Evolutionary conservation across 2,797 vertebrate genomes (phyloP).

Genomic region (Epinephelus awoara): DNA sequence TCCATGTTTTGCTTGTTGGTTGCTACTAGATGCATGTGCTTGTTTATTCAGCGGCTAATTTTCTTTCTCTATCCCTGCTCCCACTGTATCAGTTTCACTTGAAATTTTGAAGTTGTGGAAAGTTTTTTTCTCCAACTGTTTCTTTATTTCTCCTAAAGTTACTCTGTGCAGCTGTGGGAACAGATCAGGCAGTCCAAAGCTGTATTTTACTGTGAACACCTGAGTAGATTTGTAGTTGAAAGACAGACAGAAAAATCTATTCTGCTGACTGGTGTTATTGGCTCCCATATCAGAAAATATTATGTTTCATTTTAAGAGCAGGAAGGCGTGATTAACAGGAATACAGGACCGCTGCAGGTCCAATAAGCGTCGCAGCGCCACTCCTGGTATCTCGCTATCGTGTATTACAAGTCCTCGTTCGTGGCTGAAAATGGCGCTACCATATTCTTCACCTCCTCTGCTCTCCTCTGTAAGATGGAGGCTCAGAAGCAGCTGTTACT

Average conservation of each 20-base stretch:
- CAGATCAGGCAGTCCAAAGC: slow-evolving; percentile 21
- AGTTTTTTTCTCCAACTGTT: slow-evolving; percentile 25
- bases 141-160: slow-evolving; percentile 56
- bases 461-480: slow-evolving; percentile 80
- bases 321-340: slow-evolving; percentile 17
- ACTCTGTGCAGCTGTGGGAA: slow-evolving; percentile 46
- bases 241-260: slow-evolving; percentile 5
- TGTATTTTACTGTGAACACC: slow-evolving; percentile 38
- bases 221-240: slow-evolving; percentile 49
- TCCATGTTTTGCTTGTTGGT: slow-evolving; percentile 6
- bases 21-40: slow-evolving; percentile 37
- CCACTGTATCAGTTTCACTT: slow-evolving; percentile 44
- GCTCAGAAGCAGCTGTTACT: slow-evolving; percentile 81
- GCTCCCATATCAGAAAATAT: slow-evolving; percentile 1
- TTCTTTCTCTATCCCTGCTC: slow-evolving; percentile 25
- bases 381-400: slow-evolving; percentile 19
- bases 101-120: slow-evolving; percentile 50
- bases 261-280: not conserved
- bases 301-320: slow-evolving; percentile 27
- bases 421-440: slow-evolving; percentile 78
- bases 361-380: slow-evolving; percentile 12
- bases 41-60: slow-evolving; percentile 40
- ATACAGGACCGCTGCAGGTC: slow-evolving; percentile 13
- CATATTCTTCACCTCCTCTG: slow-evolving; percentile 64
- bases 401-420: slow-evolving; percentile 28